phyloP scores from a whole-genome alignment of 1,140 invertebrate genomes.

The Homalodisca vitripennis region DNA sequence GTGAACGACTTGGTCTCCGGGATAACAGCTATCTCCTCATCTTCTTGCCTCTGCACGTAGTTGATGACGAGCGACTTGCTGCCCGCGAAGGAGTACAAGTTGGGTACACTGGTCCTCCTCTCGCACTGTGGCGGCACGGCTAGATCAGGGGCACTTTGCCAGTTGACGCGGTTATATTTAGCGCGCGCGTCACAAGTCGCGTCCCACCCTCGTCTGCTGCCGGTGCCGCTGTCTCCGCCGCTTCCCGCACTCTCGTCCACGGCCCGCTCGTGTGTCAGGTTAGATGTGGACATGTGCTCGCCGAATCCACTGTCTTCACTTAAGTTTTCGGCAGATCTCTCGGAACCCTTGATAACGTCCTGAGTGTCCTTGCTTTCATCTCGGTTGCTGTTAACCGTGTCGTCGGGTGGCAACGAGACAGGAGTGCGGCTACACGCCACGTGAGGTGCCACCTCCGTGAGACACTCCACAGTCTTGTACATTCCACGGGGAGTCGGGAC shows the following conservation, averaged over 20 bases:
- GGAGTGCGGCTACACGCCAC: slow-evolving; percentile 15
- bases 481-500: slow-evolving; percentile 30
- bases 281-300: slow-evolving; percentile 50
- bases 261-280: background rate
- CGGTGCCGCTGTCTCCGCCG: too few species aligned
- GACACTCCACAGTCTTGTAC: slow-evolving; percentile 43
- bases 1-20: slow-evolving; percentile 36
- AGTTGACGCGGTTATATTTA: slow-evolving; percentile 42
- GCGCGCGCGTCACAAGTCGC: slow-evolving; percentile 34
- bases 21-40: slow-evolving; percentile 32
- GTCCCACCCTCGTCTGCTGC: slow-evolving; percentile 15
- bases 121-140: slow-evolving; percentile 30
- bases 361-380: slow-evolving; percentile 14
- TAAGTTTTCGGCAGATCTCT: slow-evolving; percentile 67
- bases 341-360: slow-evolving; percentile 47
- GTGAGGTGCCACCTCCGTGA: slow-evolving; percentile 32
- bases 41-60: slow-evolving; percentile 29
- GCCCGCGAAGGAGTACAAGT: slow-evolving; percentile 19
- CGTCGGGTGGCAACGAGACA: background rate
- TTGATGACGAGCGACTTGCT: slow-evolving; percentile 32
- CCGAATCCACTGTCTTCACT: slow-evolving; percentile 75
- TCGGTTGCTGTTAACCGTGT: slow-evolving; percentile 9
- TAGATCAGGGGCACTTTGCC: slow-evolving; percentile 43
- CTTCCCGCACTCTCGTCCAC: slow-evolving; percentile 20
- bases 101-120: background rate